phyloP scores from a whole-genome alignment of 2,797 vertebrate species.

The Sebastes paucispinis region DNA sequence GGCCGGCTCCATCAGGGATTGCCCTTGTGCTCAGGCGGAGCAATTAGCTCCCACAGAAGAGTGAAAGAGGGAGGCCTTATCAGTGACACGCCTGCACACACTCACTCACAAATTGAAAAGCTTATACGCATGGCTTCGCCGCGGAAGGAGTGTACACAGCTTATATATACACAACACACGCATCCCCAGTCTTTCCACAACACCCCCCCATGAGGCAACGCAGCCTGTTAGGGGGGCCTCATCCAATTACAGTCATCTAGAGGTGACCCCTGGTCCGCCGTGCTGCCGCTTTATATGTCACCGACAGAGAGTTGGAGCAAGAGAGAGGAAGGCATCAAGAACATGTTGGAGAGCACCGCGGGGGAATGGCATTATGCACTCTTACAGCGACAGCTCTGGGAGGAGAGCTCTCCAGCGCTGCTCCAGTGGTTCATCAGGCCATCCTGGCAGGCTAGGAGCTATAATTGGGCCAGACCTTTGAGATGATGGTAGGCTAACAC shows the following conservation, averaged over 20 bases:
- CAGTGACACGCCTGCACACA: slow-evolving; percentile 8
- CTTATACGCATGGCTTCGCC: background rate
- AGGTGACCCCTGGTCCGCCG: slow-evolving; percentile 58
- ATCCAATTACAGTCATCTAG: slow-evolving; percentile 71
- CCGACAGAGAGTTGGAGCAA: slow-evolving; percentile 24
- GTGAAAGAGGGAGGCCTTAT: slow-evolving; percentile 15
- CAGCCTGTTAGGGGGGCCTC: slow-evolving; percentile 47
- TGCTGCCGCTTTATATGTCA: slow-evolving; percentile 60
- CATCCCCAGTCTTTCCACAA: background rate
- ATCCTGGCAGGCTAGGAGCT: slow-evolving; percentile 52
- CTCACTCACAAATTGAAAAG: slow-evolving; percentile 1
- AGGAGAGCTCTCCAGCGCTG: slow-evolving; percentile 34
- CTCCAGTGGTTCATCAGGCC: slow-evolving; percentile 64
- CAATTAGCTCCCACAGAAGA: slow-evolving; percentile 20
- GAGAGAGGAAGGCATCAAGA: slow-evolving; percentile 31
- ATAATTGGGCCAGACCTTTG: slow-evolving; percentile 71
- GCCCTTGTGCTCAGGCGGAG: slow-evolving; percentile 4
- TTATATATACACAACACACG: background rate
- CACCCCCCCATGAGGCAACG: slow-evolving; percentile 21
- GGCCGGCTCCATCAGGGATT: slow-evolving; percentile 34
- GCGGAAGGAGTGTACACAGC: background rate
- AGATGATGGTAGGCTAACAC: slow-evolving; percentile 59
- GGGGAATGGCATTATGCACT: slow-evolving; percentile 53
- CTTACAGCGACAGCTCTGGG: slow-evolving; percentile 61
- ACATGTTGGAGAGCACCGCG: slow-evolving; percentile 33